Evolutionary conservation across 2,113 vertebrate genomes (phyloP).

Genomic region (Barbus barbus): DNA sequence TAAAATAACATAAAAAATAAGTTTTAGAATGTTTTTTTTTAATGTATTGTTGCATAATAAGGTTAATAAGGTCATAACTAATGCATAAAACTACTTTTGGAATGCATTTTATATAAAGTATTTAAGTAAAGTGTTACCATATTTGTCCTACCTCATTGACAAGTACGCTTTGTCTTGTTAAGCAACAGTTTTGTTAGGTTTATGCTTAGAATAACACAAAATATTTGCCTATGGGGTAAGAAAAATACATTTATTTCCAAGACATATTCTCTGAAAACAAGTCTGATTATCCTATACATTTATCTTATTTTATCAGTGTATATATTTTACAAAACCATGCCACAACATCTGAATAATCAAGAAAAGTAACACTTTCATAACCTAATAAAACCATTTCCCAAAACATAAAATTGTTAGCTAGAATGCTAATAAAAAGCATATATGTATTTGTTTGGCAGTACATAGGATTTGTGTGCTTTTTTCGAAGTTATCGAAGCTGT

Average conservation of each 20-base stretch:
- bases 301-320: neutral
- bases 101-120: too few species aligned
- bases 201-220: neutral
- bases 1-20: too few species aligned
- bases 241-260: neutral
- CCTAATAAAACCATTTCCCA: neutral
- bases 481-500: neutral
- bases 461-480: neutral
- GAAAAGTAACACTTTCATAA: neutral
- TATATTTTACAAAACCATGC: neutral
- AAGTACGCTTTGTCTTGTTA: neutral
- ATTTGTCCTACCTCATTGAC: neutral
- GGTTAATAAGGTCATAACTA: neutral
- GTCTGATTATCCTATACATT: neutral
- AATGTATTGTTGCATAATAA: too few species aligned
- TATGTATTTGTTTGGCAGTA: neutral
- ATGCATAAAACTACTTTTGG: neutral
- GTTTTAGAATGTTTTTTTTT: too few species aligned
- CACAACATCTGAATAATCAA: neutral
- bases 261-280: neutral
- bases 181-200: neutral
- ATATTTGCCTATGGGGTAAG: neutral
- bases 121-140: neutral
- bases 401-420: neutral
- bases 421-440: neutral